phyloP scores from a whole-genome alignment of 1,140 invertebrate genomes.

The Platorchestia sp. region DNA sequence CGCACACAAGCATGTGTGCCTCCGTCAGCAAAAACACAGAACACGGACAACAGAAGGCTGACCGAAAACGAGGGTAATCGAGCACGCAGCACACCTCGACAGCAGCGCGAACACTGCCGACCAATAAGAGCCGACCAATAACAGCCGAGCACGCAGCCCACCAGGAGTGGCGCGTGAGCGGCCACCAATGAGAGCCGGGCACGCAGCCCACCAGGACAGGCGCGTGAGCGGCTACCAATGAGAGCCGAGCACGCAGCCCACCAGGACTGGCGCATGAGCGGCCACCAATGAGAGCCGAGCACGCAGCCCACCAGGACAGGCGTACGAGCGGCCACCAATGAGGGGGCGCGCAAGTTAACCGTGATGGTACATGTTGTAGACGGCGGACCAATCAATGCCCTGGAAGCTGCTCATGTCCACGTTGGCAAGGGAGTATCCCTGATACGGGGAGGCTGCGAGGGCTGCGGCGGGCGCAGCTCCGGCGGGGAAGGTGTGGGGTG shows the following conservation, averaged over 20 bases:
- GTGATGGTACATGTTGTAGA: conserved; percentile 87
- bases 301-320: not conserved
- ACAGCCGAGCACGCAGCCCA: too few relatives aligned
- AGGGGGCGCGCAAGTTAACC: conserved; percentile 71
- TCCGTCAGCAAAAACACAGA: not conserved
- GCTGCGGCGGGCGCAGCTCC: conserved; percentile 78
- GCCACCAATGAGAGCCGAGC: not conserved
- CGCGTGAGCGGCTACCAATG: not conserved
- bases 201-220: not conserved
- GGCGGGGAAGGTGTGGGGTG: conserved; percentile 72
- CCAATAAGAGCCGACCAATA: not conserved
- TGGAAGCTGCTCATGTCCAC: conserved; percentile 93
- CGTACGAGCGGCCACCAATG: not conserved
- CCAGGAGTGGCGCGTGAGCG: not conserved
- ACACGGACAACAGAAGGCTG: not conserved
- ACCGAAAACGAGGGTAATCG: not conserved
- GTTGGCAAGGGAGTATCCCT: conserved; percentile 85
- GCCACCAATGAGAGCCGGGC: not conserved
- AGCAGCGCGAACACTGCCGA: not conserved
- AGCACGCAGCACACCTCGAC: too few relatives aligned
- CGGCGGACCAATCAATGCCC: conserved; percentile 88
- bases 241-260: not conserved
- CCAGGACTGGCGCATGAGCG: not conserved
- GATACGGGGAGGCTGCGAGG: conserved; percentile 75
- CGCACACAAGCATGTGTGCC: not conserved